A percentile compares a stretch with the other conserved stretches of the same genome.
Evolutionary conservation across 2,888 invertebrate genomes (phyloP).

Genomic region (Drosophila neotestacea): DNA sequence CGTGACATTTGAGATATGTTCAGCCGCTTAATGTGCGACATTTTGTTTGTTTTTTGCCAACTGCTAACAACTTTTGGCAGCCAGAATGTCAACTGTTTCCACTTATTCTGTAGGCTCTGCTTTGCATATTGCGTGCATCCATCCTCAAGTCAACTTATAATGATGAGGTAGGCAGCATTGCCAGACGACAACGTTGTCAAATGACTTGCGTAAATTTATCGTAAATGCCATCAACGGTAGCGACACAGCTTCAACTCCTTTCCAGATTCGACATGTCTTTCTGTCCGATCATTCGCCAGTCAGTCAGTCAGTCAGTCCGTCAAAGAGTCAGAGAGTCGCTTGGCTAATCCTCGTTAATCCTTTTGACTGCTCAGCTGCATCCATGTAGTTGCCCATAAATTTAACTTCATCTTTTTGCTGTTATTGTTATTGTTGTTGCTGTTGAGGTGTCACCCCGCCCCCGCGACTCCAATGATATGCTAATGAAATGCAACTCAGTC

Average conservation of each 20-base stretch:
- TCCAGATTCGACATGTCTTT: slow-evolving; percentile 60
- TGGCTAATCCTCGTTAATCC: slow-evolving; percentile 78
- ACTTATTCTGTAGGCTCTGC: slow-evolving; percentile 28
- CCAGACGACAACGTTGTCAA: slow-evolving; percentile 71
- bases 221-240: slow-evolving; percentile 82
- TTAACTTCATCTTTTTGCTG: slow-evolving; percentile 32
- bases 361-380: slow-evolving; percentile 40
- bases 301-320: slow-evolving; percentile 12
- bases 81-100: slow-evolving; percentile 45
- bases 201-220: slow-evolving; percentile 84
- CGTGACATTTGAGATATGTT: slow-evolving; percentile 78
- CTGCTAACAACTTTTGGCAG: slow-evolving; percentile 50
- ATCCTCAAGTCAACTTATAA: slow-evolving; percentile 54
- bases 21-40: slow-evolving; percentile 77
- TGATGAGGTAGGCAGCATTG: slow-evolving; percentile 67
- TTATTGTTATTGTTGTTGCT: slow-evolving; percentile 33
- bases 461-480: slow-evolving; percentile 58
- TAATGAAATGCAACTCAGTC: slow-evolving; percentile 66
- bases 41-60: slow-evolving; percentile 75
- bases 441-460: slow-evolving; percentile 39
- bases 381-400: slow-evolving; percentile 61
- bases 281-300: slow-evolving; percentile 26
- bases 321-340: slow-evolving; percentile 30
- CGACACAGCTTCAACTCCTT: slow-evolving; percentile 22
- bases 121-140: slow-evolving; percentile 66